These are phyloP conservation scores for Itoplectis maculator DNA, from an alignment of 2,888 invertebrate genomes.

Conservation along the genomic window DNA sequence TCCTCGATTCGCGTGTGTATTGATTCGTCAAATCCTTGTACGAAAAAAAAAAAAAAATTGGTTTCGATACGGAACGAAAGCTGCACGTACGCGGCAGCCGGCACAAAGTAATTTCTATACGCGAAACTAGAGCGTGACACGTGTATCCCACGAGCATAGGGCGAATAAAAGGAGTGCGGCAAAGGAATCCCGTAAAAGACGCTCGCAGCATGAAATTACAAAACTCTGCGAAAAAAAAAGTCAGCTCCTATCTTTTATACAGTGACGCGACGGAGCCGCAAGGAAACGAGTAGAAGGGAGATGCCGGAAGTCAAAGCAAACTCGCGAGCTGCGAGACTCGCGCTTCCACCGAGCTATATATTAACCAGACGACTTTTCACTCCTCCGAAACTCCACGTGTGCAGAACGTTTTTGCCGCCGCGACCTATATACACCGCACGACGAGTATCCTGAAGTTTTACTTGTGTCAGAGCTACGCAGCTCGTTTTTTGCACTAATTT, in stretches of 20 bases:
- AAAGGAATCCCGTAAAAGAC: slow-evolving; percentile 15
- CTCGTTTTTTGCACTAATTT: too few relatives aligned
- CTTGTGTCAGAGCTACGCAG: too few relatives aligned
- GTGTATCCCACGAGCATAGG: background rate
- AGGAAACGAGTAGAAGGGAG: slow-evolving; percentile 9
- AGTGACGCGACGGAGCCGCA: background rate
- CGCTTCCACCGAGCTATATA: background rate
- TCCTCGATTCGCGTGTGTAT: background rate
- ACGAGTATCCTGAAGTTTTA: background rate
- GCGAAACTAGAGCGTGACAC: background rate
- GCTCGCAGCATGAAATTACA: slow-evolving; percentile 56
- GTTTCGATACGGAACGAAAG: background rate
- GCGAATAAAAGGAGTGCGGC: background rate
- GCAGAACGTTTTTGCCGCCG: background rate
- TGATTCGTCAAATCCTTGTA: background rate
- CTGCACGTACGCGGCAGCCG: background rate
- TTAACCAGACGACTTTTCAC: background rate
- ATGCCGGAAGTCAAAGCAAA: slow-evolving; percentile 32
- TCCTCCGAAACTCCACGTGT: background rate
- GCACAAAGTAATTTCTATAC: background rate
- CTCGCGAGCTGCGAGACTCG: background rate
- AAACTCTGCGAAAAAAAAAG: slow-evolving; percentile 46
- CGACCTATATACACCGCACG: too few relatives aligned
- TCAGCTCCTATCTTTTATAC: background rate
- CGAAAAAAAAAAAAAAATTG: background rate